Conservation (phyloP, 2,113 vertebrate species). For the Corythaixoides concolor region DNA sequence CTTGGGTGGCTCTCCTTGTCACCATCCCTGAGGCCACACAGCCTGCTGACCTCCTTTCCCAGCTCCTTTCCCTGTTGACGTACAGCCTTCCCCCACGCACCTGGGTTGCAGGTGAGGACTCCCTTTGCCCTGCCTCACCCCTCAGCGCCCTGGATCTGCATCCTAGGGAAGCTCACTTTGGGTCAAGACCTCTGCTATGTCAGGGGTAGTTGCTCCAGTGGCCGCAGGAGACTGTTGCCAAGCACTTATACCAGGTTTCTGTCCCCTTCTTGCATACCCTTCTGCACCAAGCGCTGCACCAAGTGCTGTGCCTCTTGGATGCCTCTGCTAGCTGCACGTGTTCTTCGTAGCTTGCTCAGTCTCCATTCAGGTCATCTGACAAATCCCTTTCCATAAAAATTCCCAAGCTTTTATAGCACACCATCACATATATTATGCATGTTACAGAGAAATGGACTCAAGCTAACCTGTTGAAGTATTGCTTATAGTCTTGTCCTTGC, state of each 20-base stretch:
- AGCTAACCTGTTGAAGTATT: neutral
- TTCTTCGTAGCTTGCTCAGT: neutral
- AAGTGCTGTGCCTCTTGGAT: neutral
- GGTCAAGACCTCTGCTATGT: neutral
- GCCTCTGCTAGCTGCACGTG: neutral
- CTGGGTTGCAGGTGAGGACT: neutral
- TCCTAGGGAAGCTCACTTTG: neutral
- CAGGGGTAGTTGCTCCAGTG: neutral
- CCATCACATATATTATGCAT: neutral
- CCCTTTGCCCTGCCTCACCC: neutral
- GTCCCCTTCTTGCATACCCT: neutral
- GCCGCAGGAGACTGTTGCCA: neutral
- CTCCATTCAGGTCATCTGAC: neutral
- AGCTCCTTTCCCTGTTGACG: neutral
- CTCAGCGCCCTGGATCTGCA: neutral
- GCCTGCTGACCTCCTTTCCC: neutral
- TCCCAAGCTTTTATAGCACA: neutral
- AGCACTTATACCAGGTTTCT: fast-evolving
- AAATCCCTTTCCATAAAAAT: neutral
- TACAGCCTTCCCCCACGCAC: neutral
- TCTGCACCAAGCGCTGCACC: neutral
- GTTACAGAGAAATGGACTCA: neutral
- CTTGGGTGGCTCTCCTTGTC: neutral
- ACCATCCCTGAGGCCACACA: fast-evolving
- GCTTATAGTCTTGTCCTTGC: neutral